Base-by-base conservation (phyloP, 92 coral and sea anemone genomes). In the Palythoa heliodiscus region DNA sequence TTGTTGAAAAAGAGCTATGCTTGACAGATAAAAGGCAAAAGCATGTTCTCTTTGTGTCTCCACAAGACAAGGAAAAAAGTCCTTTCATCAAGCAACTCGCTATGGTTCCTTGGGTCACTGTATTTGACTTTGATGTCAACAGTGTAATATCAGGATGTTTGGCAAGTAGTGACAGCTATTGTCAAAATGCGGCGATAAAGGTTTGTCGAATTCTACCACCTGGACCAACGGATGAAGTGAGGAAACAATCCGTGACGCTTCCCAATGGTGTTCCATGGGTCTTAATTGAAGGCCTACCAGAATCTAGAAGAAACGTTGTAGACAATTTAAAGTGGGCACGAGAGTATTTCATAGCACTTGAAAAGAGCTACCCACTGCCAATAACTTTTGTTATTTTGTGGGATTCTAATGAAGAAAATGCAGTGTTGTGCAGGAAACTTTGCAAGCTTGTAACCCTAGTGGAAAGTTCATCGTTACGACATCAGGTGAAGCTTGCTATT, bases 231-330 rank as follows among this genome's bases (percentile, higher is more conserved):
- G 87, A 89, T 24, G 86, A 55, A 54, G 55, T 20, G 39, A 73
- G 72, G 35, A 92, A 79, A 71, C 48, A 71, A 8, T 37, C 83
- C 0, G 79, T 72, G 3, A 69, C 47, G 11, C 61, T 87, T 23
- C 89, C 90, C 19, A 89, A 82, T 76, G 95, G 95, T 4, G 83
- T 87, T 2, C 93, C 95, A 10, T 92, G 95, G 95, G 87, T 92
- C 61, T 79, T 92, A 20, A 71, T 89, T 2, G 91, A 89, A 76
- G 95, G 95, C 52, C 22, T 86, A 50, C 83, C 91, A 38, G 91
- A 84, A 47, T 84, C 82, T 55, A 58, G 75, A 15, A 78, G 88
- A 25, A 77, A 82, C 43, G 57, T 89, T 7, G 83, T 48, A 35
- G 78, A 67, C 0, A 87, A 85, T 39, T 35, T 87, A 25, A 87